These are phyloP conservation scores for Porites cylindrica DNA, from an alignment of 92 coral and sea anemone species.

Conservation along the genomic window DNA sequence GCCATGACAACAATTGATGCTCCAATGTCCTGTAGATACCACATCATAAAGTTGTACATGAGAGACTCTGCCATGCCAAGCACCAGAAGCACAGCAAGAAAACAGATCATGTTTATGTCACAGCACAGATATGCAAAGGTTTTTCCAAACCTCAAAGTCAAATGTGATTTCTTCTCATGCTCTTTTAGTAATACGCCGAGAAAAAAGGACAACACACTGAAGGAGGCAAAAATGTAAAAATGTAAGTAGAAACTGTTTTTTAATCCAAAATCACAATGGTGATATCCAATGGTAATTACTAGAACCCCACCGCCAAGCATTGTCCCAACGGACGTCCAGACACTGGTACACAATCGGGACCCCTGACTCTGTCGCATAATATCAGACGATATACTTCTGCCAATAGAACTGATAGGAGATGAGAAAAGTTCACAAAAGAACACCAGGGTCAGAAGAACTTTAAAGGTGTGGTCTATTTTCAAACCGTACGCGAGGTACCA, in stretches of 20 bases:
- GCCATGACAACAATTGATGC: constrained; percentile 87
- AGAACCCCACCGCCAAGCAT: constrained; percentile 78
- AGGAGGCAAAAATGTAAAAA: constrained; percentile 79
- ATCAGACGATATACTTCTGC: constrained; percentile 79
- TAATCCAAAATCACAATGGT: constrained; percentile 81
- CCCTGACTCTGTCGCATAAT: constrained; percentile 71
- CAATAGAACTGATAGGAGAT: constrained; percentile 77
- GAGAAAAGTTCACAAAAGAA: constrained; percentile 77
- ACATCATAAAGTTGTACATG: constrained; percentile 90
- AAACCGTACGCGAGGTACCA: constrained; percentile 72
- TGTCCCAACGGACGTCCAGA: constrained; percentile 79
- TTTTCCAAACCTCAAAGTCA: constrained; percentile 74
- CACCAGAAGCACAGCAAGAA: constrained; percentile 75
- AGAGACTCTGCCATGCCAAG: constrained; percentile 96
- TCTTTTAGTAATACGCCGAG: constrained; percentile 77
- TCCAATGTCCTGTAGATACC: constrained; percentile 94
- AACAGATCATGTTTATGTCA: constrained; percentile 75
- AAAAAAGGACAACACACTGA: constrained; percentile 77
- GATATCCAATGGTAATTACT: constrained; percentile 72
- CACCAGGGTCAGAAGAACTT: constrained; percentile 62
- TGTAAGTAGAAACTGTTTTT: constrained; percentile 86
- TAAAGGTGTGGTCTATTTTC: constrained; percentile 75
- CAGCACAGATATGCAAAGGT: constrained; percentile 77
- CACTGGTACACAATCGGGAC: constrained; percentile 44
- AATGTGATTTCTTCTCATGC: constrained; percentile 76